Evolutionary conservation across 1,140 invertebrate genomes (phyloP).

Genomic region (Drosophila jambulina): DNA sequence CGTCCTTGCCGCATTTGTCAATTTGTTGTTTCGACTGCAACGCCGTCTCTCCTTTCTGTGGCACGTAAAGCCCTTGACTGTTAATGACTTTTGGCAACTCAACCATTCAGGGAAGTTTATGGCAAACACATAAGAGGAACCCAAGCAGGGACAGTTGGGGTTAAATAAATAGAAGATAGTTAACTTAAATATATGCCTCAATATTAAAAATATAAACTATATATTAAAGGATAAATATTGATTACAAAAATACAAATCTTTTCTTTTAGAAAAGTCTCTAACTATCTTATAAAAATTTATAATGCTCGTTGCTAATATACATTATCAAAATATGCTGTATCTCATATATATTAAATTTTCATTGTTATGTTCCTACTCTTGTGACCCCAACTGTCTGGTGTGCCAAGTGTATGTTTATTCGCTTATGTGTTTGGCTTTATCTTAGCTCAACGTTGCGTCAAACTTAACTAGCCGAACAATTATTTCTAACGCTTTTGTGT

Average conservation of each 20-base stretch:
- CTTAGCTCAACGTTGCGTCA: conserved; percentile 51
- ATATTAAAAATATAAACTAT: background rate
- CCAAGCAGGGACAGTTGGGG: background rate
- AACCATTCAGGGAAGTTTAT: conserved; percentile 38
- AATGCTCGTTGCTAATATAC: too few species aligned
- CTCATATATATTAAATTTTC: background rate
- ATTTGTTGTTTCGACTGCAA: conserved; percentile 32
- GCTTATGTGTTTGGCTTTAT: conserved; percentile 45
- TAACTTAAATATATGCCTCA: background rate
- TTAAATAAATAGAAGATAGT: background rate
- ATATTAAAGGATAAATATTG: background rate
- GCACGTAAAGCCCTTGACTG: conserved; percentile 34
- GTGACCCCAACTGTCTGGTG: background rate
- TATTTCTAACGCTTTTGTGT: conserved; percentile 45
- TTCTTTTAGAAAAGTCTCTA: background rate
- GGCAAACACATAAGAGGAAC: conserved; percentile 8
- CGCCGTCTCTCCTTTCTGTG: conserved; percentile 4
- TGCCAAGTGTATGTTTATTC: conserved; percentile 33
- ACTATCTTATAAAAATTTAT: background rate
- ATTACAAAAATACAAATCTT: background rate
- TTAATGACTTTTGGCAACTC: conserved; percentile 49
- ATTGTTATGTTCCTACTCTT: background rate
- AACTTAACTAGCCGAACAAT: conserved; percentile 62
- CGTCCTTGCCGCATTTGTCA: conserved; percentile 29
- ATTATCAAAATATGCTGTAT: background rate